phyloP scores from a whole-genome alignment of 2,888 invertebrate species.

The Cynaeus angustus region DNA sequence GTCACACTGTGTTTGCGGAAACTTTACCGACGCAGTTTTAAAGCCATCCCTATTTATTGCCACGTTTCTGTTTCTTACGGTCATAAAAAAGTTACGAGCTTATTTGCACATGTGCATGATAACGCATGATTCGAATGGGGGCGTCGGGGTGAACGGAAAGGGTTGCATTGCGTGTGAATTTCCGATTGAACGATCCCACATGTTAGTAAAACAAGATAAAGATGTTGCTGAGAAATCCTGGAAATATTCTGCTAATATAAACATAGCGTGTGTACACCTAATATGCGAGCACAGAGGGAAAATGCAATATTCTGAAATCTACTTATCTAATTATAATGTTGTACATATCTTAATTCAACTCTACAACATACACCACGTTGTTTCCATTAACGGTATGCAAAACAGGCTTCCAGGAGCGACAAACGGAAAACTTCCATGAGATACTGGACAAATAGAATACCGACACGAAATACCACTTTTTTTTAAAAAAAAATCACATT shows the following conservation, averaged over 20 bases:
- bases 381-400: constrained; percentile 40
- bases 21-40: background rate
- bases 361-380: constrained; percentile 17
- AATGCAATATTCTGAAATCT: constrained; percentile 46
- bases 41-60: background rate
- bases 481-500: no score
- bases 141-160: background rate
- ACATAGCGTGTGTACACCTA: constrained; percentile 41
- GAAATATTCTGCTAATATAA: constrained; percentile 45
- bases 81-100: background rate
- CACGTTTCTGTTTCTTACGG: background rate
- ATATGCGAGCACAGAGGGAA: constrained; percentile 25
- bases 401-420: background rate
- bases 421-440: no score
- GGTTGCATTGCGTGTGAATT: constrained; percentile 36
- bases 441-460: no score
- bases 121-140: background rate
- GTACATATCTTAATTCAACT: constrained; percentile 42
- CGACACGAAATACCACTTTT: no score
- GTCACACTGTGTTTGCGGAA: constrained; percentile 6
- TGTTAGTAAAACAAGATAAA: constrained; percentile 33
- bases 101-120: background rate
- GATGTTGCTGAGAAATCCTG: constrained; percentile 32
- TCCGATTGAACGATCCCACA: constrained; percentile 35
- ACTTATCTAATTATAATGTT: constrained; percentile 44